Percentiles rank a stretch among this genome's conserved stretches.
Evolutionary conservation across 2,113 vertebrate genomes (phyloP).

Genomic region (Erythrocercus mccallii): DNA sequence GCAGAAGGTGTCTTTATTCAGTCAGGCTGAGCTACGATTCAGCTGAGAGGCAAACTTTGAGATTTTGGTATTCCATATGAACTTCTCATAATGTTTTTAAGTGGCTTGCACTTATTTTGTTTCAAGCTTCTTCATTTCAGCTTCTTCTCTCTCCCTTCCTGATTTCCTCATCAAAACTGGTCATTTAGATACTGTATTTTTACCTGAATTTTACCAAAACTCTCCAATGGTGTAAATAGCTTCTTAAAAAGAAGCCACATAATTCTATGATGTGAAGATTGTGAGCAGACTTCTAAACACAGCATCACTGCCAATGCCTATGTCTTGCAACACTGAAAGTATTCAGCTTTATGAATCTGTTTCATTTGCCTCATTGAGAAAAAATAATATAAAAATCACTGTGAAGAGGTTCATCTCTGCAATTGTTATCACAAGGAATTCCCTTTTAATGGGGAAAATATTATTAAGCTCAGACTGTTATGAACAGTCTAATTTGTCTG

Average conservation of each 20-base stretch:
- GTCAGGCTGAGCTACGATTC: background rate
- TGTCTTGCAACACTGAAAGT: background rate
- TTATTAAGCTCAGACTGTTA: conserved; percentile 19
- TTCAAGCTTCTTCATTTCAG: background rate
- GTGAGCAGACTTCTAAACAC: background rate
- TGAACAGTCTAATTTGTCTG: conserved; percentile 30
- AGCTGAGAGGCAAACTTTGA: background rate
- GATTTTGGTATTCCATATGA: background rate
- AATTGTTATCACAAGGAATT: background rate
- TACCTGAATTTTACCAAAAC: background rate
- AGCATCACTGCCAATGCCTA: background rate
- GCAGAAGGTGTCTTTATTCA: background rate
- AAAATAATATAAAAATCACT: background rate
- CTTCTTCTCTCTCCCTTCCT: background rate
- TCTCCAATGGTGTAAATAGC: background rate
- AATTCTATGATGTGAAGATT: background rate
- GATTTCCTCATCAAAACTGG: background rate
- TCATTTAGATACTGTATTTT: background rate
- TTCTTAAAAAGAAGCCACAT: background rate
- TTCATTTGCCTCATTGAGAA: background rate
- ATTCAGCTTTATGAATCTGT: background rate
- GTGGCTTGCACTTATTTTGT: background rate
- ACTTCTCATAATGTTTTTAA: background rate
- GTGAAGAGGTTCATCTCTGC: background rate
- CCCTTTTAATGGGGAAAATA: background rate